These are phyloP conservation scores for Epizoanthus scotinus DNA, from an alignment of 92 coral and sea anemone genomes.

Conservation along the genomic window DNA sequence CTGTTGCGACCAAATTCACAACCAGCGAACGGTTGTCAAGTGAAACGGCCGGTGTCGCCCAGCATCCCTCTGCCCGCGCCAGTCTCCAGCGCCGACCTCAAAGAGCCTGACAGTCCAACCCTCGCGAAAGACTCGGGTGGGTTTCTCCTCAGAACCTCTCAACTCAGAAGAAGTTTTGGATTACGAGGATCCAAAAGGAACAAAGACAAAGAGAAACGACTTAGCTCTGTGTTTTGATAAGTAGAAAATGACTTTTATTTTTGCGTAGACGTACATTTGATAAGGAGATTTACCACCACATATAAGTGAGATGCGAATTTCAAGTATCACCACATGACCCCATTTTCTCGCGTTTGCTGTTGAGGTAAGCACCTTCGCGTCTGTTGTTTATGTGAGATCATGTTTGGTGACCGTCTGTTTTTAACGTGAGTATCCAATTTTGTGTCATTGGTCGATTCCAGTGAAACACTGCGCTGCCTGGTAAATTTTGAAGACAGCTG, in stretches of 20 bases:
- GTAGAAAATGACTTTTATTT: not conserved
- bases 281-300: too few species aligned
- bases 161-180: conserved; percentile 81
- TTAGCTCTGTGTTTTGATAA: conserved; percentile 71
- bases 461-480: too few species aligned
- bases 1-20: conserved; percentile 54
- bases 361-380: too few species aligned
- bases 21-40: conserved; percentile 44
- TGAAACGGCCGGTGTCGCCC: conserved; percentile 76
- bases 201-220: conserved; percentile 73
- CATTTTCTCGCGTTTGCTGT: too few species aligned
- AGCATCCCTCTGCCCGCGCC: conserved; percentile 77
- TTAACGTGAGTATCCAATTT: too few species aligned
- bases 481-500: too few species aligned
- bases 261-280: not conserved
- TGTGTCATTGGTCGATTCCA: too few species aligned
- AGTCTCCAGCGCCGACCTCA: conserved; percentile 85
- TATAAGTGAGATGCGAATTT: too few species aligned
- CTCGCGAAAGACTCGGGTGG: conserved; percentile 43
- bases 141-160: conserved; percentile 66
- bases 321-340: too few species aligned
- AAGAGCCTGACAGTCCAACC: conserved; percentile 54
- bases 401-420: too few species aligned
- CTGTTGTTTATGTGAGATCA: too few species aligned
- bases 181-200: conserved; percentile 71